Evolutionary conservation across 2,113 vertebrate species (phyloP).

Genomic region (Labeo rohita): DNA sequence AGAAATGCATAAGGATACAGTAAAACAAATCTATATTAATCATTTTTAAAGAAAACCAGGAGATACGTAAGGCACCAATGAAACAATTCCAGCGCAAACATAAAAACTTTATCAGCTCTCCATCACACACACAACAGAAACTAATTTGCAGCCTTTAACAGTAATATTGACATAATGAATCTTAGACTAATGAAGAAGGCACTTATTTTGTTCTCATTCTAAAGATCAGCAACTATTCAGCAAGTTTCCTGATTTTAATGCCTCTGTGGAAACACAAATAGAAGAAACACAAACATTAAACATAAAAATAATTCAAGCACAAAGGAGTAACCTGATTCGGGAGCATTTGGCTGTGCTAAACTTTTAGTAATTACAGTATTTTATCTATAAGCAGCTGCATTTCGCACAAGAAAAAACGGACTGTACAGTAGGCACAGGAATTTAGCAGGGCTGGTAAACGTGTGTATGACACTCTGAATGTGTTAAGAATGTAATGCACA

Average conservation of each 20-base stretch:
- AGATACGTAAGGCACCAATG: conserved; percentile 10
- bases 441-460: conserved; percentile 1
- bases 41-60: not conserved
- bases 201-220: conserved; percentile 19
- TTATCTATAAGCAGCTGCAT: conserved; percentile 1
- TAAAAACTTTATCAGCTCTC: not conserved
- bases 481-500: not conserved
- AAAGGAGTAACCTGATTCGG: conserved; percentile 25
- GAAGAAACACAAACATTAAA: conserved; percentile 5
- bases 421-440: conserved; percentile 31
- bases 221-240: conserved; percentile 20
- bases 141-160: not conserved
- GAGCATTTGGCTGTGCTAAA: conserved; percentile 25
- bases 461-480: not conserved
- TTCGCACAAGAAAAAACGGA: not conserved
- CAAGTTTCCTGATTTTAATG: conserved; percentile 19
- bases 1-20: not conserved
- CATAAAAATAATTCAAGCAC: conserved; percentile 8
- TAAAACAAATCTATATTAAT: conserved; percentile 8
- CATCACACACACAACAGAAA: too few species aligned
- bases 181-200: conserved; percentile 28
- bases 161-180: not conserved
- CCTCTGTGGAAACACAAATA: conserved; percentile 22
- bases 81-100: not conserved
- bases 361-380: conserved; percentile 8